phyloP scores from a whole-genome alignment of 2,888 invertebrate genomes.

The Eupelmus urozonus region DNA sequence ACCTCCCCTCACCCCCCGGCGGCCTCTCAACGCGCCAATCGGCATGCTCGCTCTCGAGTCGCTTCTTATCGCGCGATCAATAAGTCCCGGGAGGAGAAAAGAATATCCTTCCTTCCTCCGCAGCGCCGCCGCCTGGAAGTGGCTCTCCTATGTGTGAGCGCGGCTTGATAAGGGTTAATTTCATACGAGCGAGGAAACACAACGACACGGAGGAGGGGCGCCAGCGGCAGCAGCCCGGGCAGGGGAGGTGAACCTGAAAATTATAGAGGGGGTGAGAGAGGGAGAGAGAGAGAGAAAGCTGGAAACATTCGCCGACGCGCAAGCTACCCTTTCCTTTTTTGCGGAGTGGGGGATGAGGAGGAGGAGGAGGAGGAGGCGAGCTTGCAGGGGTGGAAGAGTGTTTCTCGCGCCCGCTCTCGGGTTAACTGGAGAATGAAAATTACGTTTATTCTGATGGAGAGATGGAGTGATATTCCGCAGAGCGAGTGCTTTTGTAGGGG shows the following conservation, averaged over 20 bases:
- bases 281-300: conserved; percentile 46
- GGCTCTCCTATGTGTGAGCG: conserved; percentile 59
- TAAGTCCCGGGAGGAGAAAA: not conserved
- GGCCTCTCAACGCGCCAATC: too few relatives aligned
- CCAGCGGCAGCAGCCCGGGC: conserved; percentile 12
- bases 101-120: not conserved
- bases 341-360: conserved; percentile 35
- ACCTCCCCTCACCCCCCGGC: not conserved
- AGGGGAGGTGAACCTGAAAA: conserved; percentile 43
- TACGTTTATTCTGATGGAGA: conserved; percentile 46
- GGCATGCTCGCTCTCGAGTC: too few relatives aligned
- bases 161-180: conserved; percentile 79
- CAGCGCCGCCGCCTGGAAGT: conserved; percentile 54
- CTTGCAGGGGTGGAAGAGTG: not conserved
- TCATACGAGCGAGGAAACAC: conserved; percentile 70
- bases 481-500: not conserved
- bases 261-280: conserved; percentile 25
- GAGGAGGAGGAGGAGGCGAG: conserved; percentile 23
- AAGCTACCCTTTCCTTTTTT: conserved; percentile 19
- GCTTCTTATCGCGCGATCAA: not conserved
- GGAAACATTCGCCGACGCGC: not conserved
- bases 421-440: conserved; percentile 53
- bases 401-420: conserved; percentile 16
- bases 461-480: conserved; percentile 25
- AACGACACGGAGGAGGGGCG: conserved; percentile 61